These are phyloP conservation scores for Venusia cambrica DNA, from an alignment of 2,888 invertebrate genomes.

Conservation along the genomic window DNA sequence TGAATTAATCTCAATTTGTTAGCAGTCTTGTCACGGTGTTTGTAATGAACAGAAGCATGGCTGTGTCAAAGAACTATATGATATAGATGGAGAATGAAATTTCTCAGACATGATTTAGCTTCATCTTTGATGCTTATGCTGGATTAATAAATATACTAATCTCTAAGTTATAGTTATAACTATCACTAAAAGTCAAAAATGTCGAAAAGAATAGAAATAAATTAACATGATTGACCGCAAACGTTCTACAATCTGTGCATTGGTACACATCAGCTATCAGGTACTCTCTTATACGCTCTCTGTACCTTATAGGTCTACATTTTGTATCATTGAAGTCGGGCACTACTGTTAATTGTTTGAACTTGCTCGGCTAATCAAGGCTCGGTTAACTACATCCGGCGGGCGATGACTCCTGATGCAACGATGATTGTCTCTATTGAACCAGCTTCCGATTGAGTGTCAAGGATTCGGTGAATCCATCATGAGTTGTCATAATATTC, in stretches of 20 bases:
- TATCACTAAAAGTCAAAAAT: too few species aligned
- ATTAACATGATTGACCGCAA: too few species aligned
- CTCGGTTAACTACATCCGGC: conserved; percentile 78
- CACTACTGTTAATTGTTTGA: conserved; percentile 80
- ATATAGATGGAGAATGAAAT: conserved; percentile 1
- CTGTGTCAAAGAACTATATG: conserved; percentile 25
- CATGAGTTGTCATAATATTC: too few species aligned
- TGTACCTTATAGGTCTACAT: conserved; percentile 6
- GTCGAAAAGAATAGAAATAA: too few species aligned
- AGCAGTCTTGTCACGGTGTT: conserved; percentile 75
- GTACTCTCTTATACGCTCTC: conserved; percentile 2
- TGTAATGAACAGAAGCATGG: conserved; percentile 72
- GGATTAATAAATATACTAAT: too few species aligned
- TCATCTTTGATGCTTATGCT: too few species aligned
- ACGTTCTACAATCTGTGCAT: too few species aligned
- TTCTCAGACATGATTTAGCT: too few species aligned
- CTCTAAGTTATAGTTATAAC: too few species aligned
- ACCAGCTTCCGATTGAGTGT: conserved; percentile 75
- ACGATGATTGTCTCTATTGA: conserved; percentile 37
- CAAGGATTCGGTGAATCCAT: conserved; percentile 59
- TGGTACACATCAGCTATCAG: too few species aligned
- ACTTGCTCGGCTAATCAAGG: conserved; percentile 77
- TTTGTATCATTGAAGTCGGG: conserved; percentile 72
- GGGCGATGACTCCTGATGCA: conserved; percentile 79
- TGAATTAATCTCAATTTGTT: conserved; percentile 79